A percentile compares a stretch with the other conserved stretches of the same genome.
Conservation (phyloP, 2,888 invertebrate species). For the Caenorhabditis macrosperma region DNA sequence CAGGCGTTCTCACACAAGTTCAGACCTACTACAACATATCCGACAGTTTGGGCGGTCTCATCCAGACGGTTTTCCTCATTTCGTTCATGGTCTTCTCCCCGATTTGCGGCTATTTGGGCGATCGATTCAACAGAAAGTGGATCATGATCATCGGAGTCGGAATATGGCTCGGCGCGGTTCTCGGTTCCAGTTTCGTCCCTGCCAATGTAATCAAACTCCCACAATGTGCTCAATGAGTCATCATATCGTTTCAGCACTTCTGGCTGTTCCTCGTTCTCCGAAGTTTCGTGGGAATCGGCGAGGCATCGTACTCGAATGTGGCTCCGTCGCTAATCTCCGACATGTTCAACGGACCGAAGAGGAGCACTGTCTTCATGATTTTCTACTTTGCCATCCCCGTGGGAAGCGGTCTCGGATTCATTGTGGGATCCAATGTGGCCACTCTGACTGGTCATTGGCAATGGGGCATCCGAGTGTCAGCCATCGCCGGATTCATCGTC, state of each 20-base stretch:
- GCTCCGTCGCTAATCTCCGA: slow-evolving; percentile 97
- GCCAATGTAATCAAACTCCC: slow-evolving; percentile 82
- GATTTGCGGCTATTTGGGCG: slow-evolving; percentile 96
- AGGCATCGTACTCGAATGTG: slow-evolving; percentile 98
- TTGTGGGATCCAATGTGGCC: slow-evolving; percentile 92
- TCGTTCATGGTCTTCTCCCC: slow-evolving; percentile 99
- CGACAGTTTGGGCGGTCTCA: slow-evolving; percentile 89
- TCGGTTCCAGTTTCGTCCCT: slow-evolving; percentile 90
- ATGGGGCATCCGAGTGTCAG: slow-evolving; percentile 93
- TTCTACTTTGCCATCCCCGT: slow-evolving; percentile 99
- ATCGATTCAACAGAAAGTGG: slow-evolving; percentile 91
- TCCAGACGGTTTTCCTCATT: slow-evolving; percentile 94
- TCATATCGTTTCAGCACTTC: slow-evolving; percentile 83
- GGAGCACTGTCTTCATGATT: slow-evolving; percentile 94
- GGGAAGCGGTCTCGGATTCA: slow-evolving; percentile 90
- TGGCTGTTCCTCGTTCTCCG: slow-evolving; percentile 89
- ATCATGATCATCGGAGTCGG: slow-evolving; percentile 94
- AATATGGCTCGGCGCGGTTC: slow-evolving; percentile 93
- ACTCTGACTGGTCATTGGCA: slow-evolving; percentile 87
- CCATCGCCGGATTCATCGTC: slow-evolving; percentile 63
- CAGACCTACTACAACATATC: slow-evolving; percentile 86
- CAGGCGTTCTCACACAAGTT: slow-evolving; percentile 87
- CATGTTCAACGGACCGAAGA: slow-evolving; percentile 87
- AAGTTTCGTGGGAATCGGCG: slow-evolving; percentile 94
- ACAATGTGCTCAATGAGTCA: not conserved